phyloP scores from a whole-genome alignment of 1,140 invertebrate species.

The Mercenaria mercenaria region DNA sequence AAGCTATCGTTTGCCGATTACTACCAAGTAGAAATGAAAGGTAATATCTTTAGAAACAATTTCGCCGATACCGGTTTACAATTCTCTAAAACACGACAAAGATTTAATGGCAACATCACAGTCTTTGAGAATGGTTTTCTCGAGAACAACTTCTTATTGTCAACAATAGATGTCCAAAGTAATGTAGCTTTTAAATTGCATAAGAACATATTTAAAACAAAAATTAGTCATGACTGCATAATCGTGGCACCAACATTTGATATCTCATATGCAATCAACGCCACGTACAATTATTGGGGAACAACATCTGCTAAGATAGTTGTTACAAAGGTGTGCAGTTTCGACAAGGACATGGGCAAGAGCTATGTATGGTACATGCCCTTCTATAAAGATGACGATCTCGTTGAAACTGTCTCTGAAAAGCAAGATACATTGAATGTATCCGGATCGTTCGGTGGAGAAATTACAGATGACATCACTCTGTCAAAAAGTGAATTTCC shows the following conservation, averaged over 20 bases:
- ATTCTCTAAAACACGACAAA: not conserved
- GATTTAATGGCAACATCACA: not conserved
- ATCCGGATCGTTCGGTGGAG: not conserved
- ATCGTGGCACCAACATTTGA: not conserved
- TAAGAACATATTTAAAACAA: not conserved
- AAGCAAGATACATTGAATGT: not conserved
- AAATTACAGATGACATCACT: not conserved
- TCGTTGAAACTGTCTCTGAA: not conserved
- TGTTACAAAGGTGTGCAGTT: constrained; percentile 47
- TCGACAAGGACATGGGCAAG: constrained; percentile 63
- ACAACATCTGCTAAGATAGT: not conserved
- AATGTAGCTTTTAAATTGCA: not conserved
- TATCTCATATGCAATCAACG: not conserved
- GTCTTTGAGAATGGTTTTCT: not conserved
- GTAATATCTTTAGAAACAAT: not conserved
- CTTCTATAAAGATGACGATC: constrained; percentile 8
- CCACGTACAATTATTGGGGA: constrained; percentile 41
- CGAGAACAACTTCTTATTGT: not conserved
- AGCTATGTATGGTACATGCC: constrained; percentile 44
- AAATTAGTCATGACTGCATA: not conserved
- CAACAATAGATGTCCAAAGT: not conserved
- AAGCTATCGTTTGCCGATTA: not conserved
- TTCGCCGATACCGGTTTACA: not conserved
- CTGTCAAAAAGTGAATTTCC: not conserved
- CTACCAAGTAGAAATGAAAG: not conserved